These are phyloP conservation scores for Falco novaeseelandiae DNA, from an alignment of 2,797 vertebrate genomes.

Conservation along the genomic window DNA sequence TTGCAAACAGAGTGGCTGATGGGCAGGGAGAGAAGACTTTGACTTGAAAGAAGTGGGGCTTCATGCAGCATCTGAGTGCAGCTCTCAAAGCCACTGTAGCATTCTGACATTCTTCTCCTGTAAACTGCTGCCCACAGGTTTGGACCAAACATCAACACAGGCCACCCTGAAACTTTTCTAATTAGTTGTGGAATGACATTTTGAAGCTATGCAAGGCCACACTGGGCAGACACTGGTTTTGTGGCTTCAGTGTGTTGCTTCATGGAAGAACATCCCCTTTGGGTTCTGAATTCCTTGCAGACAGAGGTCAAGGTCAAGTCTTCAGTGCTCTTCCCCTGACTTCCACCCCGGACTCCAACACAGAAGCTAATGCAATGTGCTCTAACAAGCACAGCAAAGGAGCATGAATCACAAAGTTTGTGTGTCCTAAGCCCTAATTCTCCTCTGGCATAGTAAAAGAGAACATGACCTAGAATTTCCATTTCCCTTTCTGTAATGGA, in stretches of 20 bases:
- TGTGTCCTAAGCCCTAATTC: neutral
- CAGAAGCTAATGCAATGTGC: neutral
- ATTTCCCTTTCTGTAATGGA: neutral
- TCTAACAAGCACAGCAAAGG: neutral
- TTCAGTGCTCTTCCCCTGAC: neutral
- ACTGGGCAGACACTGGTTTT: neutral
- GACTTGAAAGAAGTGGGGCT: neutral
- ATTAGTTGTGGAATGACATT: neutral
- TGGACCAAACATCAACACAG: neutral
- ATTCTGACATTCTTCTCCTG: neutral
- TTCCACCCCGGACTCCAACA: neutral
- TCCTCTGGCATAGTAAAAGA: neutral
- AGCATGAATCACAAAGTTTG: neutral
- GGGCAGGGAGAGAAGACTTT: neutral
- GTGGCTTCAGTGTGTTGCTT: neutral
- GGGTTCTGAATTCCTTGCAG: neutral
- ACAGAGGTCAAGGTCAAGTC: neutral
- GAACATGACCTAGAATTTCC: neutral
- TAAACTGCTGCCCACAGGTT: neutral
- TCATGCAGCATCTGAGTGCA: neutral
- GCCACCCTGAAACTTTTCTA: neutral
- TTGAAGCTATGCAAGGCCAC: neutral
- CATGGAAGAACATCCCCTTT: fast-evolving
- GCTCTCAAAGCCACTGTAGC: neutral
- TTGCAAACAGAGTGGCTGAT: neutral